Evolutionary conservation across 2,797 vertebrate genomes (phyloP).

Genomic region (Eulemur mongoz): DNA sequence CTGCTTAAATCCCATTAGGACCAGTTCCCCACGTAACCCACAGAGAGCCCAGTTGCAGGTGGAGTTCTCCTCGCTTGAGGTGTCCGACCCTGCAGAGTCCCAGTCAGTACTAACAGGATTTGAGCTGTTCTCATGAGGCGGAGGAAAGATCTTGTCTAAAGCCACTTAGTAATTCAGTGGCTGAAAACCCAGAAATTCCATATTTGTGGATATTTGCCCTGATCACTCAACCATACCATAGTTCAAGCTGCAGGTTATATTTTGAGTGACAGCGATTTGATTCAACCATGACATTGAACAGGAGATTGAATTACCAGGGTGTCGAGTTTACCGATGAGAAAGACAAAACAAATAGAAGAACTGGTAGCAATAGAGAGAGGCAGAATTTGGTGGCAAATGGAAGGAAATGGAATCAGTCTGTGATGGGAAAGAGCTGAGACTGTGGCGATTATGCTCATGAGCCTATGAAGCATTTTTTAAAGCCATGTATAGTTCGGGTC

Average conservation of each 20-base stretch:
- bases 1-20: constrained; percentile 27
- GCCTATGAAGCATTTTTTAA: background rate
- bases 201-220: constrained; percentile 73
- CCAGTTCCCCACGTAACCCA: background rate
- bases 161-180: constrained; percentile 60
- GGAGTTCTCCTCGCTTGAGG: background rate
- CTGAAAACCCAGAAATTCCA: constrained; percentile 75
- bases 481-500: background rate
- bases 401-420: constrained; percentile 77
- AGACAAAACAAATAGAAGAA: constrained; percentile 81
- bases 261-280: constrained; percentile 82
- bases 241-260: constrained; percentile 68
- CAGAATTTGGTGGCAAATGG: constrained; percentile 75
- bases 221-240: constrained; percentile 69
- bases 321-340: constrained; percentile 76
- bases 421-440: constrained; percentile 64
- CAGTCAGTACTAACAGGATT: constrained; percentile 51
- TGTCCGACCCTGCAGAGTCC: background rate
- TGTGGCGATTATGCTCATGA: constrained; percentile 57
- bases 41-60: background rate
- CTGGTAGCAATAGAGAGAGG: constrained; percentile 23
- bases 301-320: constrained; percentile 84
- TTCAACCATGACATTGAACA: constrained; percentile 83
- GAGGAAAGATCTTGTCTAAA: constrained; percentile 56
- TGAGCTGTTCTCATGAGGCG: constrained; percentile 56